These are phyloP conservation scores for Phycodurus eques DNA, from an alignment of 2,113 vertebrate genomes.

Conservation along the genomic window DNA sequence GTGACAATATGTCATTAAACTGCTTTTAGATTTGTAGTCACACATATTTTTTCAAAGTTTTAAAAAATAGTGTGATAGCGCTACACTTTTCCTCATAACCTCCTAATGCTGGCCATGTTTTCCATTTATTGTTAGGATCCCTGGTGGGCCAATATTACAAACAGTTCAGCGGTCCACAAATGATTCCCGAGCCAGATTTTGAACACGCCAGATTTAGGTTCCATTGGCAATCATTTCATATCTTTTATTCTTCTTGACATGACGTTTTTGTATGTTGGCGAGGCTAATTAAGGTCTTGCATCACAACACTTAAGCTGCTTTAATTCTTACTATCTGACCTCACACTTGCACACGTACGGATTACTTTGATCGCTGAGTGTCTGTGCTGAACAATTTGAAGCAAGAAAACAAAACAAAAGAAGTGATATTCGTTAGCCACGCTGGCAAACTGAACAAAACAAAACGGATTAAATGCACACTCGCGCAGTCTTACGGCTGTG, in stretches of 20 bases:
- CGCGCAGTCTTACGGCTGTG: too few species aligned
- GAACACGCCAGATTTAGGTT: neutral
- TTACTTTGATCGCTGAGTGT: conserved; percentile 18
- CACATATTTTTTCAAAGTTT: too few species aligned
- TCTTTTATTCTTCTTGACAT: neutral
- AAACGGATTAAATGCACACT: neutral
- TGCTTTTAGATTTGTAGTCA: too few species aligned
- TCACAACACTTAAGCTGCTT: conserved; percentile 51
- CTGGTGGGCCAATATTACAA: too few species aligned
- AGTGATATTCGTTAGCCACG: neutral
- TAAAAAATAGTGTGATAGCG: too few species aligned
- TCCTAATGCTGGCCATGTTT: too few species aligned
- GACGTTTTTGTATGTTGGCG: neutral
- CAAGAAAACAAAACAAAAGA: neutral
- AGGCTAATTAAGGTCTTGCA: conserved; percentile 41
- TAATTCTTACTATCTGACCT: conserved; percentile 41
- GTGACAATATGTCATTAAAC: too few species aligned
- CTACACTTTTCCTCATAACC: too few species aligned
- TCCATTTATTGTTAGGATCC: too few species aligned
- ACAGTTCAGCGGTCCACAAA: neutral
- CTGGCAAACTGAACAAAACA: neutral
- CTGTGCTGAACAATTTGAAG: neutral
- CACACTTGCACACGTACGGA: conserved; percentile 31
- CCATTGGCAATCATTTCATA: neutral
- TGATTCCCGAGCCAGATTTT: neutral